phyloP scores from a whole-genome alignment of 2,113 vertebrate genomes.

The Heptranchias perlo region DNA sequence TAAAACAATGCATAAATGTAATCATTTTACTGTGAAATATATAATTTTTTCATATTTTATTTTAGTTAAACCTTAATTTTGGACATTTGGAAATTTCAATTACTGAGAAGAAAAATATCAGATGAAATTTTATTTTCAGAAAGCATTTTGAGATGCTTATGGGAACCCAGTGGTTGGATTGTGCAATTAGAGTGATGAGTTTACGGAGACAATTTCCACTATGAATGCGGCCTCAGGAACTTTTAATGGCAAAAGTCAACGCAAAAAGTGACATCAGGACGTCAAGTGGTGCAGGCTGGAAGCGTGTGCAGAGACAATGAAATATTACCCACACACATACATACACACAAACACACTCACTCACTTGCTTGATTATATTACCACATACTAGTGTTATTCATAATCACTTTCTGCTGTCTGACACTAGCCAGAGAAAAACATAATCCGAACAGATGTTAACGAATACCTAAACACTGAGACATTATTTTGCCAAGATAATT shows the following conservation, averaged over 20 bases:
- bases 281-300: neutral
- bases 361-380: neutral
- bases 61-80: neutral
- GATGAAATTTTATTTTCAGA: neutral
- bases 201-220: neutral
- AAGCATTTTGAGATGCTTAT: neutral
- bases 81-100: neutral
- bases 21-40: neutral
- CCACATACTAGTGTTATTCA: neutral
- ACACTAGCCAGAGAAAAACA: neutral
- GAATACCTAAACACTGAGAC: neutral
- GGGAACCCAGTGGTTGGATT: neutral
- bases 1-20: neutral
- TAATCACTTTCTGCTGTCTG: slow-evolving; percentile 6
- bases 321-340: no score
- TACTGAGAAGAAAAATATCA: neutral
- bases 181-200: neutral
- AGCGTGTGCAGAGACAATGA: neutral
- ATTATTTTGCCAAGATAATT: slow-evolving; percentile 10
- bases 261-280: neutral
- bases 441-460: slow-evolving; percentile 6
- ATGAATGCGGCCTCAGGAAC: neutral
- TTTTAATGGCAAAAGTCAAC: neutral
- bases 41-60: neutral
- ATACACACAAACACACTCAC: neutral